Evolutionary conservation across 2,113 vertebrate species (phyloP).

Genomic region (Columba livia): DNA sequence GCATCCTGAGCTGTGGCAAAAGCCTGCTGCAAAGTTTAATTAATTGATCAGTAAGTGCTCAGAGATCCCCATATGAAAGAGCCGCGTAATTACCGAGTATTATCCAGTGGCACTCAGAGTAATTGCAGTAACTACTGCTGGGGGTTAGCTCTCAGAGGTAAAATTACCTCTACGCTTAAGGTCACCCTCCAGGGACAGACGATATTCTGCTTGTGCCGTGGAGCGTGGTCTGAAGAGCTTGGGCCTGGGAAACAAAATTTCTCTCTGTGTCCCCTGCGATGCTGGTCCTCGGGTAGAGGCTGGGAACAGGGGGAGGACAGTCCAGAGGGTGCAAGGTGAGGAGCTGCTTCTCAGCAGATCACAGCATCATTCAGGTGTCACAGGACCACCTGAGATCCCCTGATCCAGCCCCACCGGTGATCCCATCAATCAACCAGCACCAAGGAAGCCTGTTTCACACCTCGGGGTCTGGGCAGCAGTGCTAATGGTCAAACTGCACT

Average conservation of each 20-base stretch:
- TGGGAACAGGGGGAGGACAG: fast-evolving
- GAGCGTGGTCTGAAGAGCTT: neutral
- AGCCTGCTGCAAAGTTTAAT: constrained; percentile 33
- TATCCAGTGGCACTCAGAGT: constrained; percentile 7
- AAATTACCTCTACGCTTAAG: neutral
- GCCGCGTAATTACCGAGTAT: neutral
- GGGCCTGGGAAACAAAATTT: neutral
- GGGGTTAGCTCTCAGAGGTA: neutral
- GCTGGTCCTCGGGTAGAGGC: neutral
- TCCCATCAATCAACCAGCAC: no score
- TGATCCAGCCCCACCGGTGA: neutral
- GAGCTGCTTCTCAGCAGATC: neutral
- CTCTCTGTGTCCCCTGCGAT: neutral
- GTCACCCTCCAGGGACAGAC: neutral
- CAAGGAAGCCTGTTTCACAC: fast-evolving
- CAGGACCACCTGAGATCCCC: neutral
- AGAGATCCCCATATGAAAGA: constrained; percentile 29
- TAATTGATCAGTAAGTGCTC: constrained; percentile 47
- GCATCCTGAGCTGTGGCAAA: neutral
- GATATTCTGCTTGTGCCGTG: neutral
- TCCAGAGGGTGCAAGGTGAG: fast-evolving
- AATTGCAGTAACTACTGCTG: neutral
- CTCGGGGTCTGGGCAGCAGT: neutral
- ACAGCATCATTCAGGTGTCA: neutral
- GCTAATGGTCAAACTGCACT: fast-evolving